Evolutionary conservation across 1,140 invertebrate species (phyloP), one percentile per base, ranked within the genome.

Genomic region (Bombus confusus): DNA sequence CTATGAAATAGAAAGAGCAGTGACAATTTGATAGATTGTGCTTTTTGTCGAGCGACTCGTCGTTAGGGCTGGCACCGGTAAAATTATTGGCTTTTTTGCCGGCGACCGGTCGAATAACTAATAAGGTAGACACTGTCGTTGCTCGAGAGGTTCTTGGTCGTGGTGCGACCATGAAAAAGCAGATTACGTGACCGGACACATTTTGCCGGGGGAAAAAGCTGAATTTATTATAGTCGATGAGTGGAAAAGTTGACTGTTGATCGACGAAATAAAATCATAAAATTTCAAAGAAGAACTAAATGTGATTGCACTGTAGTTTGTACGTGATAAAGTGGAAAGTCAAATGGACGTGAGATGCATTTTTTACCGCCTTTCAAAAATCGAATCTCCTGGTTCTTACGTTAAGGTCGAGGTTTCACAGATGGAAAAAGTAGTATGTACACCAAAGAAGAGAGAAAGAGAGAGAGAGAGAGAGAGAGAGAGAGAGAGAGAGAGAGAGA

Each of bases 11-110:
- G 91, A 86, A 91, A 90, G 88, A 73, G 90, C 91, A 91, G 91
- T 92, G 92, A 94, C 93, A 93, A 93, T 94, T 93, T 94, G 93
- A 94, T 93, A 93, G 91, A 94, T 91, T 90, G 87, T 87, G 86
- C 87, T 91, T 91, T 90, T 87, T 91, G 86, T 86, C 89, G 80
- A 73, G 57, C 74, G 85, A 66, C 80, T 80, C 87, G 83, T 89
- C 88, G 88, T 88, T 90, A 89, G 86, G 81, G 85, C 81, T 64
- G 79, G 59, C 84, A 73, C 85, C 85, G 73, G 76, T 85, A 69
- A 89, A 90, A 90, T 90, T 83, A 88, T 90, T 83, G 80, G 68
- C 75, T 85, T 90, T 90, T 34, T 83, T 90, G 82, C 25, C 43
- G 75, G 37, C 71, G 31, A 87, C 82, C 82, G 82, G 69, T 87